Percentiles rank a stretch among this genome's conserved stretches.
Evolutionary conservation across 2,888 invertebrate species (phyloP).

Genomic region (Osmoderma eremita): DNA sequence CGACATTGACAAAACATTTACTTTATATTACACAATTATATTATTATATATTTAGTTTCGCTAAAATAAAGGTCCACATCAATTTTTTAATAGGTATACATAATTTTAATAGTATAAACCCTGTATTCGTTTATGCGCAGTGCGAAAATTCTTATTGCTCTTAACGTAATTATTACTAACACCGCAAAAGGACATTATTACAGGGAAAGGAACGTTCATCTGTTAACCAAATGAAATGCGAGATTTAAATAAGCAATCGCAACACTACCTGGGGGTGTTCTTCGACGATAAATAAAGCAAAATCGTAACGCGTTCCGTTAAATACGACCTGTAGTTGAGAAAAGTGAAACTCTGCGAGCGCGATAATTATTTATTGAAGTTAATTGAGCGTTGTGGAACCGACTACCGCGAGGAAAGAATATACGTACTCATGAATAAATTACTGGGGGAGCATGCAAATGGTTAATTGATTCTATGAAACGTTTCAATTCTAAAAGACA

Average conservation of each 20-base stretch:
- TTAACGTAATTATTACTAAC: not conserved
- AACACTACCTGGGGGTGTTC: slow-evolving; percentile 18
- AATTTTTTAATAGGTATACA: not conserved
- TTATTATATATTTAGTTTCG: no score
- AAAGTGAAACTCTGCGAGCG: slow-evolving; percentile 34
- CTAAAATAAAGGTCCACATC: no score
- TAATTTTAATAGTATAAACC: not conserved
- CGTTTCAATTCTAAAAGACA: slow-evolving; percentile 24
- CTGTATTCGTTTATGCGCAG: not conserved
- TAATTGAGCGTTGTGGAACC: slow-evolving; percentile 27
- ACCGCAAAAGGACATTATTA: not conserved
- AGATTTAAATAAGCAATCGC: not conserved
- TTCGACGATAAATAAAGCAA: slow-evolving; percentile 11
- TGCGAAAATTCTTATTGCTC: slow-evolving; percentile 12
- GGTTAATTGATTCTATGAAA: slow-evolving; percentile 33
- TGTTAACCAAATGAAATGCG: slow-evolving; percentile 22
- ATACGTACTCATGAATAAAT: slow-evolving; percentile 18
- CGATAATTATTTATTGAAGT: slow-evolving; percentile 31
- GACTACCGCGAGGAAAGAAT: slow-evolving; percentile 15
- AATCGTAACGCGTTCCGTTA: slow-evolving; percentile 14
- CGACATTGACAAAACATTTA: no score
- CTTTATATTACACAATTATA: no score
- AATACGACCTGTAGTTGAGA: slow-evolving; percentile 16
- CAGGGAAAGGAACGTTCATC: slow-evolving; percentile 17
- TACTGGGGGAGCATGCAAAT: slow-evolving; percentile 21